phyloP scores from a whole-genome alignment of 2,797 vertebrate genomes.

The Malacoraja senta region DNA sequence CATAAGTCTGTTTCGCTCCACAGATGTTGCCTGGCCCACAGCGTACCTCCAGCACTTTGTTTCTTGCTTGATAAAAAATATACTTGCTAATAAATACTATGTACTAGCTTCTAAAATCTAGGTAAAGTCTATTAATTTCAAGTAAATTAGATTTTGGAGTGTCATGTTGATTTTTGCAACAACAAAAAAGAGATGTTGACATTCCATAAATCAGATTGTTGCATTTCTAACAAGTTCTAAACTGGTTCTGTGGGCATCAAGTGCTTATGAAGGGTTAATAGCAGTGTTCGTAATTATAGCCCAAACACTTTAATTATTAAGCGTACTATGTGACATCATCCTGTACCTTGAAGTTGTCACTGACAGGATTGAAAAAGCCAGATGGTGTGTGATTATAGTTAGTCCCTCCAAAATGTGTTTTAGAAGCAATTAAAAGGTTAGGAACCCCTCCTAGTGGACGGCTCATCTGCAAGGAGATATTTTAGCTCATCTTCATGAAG shows the following conservation, averaged over 20 bases:
- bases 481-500: slow-evolving; percentile 11
- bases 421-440: slow-evolving; percentile 39
- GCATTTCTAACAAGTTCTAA: neutral
- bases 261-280: slow-evolving; percentile 29
- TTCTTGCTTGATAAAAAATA: no score
- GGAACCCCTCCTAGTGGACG: slow-evolving; percentile 12
- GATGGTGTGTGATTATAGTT: slow-evolving; percentile 40
- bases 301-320: slow-evolving; percentile 37
- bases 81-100: neutral
- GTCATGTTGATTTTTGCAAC: neutral
- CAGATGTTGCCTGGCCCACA: no score
- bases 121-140: no score
- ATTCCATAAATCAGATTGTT: neutral
- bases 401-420: slow-evolving; percentile 37
- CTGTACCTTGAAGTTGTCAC: slow-evolving; percentile 36
- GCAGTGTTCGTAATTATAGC: slow-evolving; percentile 39
- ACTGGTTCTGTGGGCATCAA: neutral
- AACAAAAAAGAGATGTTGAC: neutral
- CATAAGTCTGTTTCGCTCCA: no score
- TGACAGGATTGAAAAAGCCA: slow-evolving; percentile 37
- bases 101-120: neutral
- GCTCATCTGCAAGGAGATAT: slow-evolving; percentile 31
- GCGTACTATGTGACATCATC: slow-evolving; percentile 16
- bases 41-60: no score
- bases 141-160: neutral